Conservation (phyloP, 2,797 vertebrate species). For the Nyctibius grandis region DNA sequence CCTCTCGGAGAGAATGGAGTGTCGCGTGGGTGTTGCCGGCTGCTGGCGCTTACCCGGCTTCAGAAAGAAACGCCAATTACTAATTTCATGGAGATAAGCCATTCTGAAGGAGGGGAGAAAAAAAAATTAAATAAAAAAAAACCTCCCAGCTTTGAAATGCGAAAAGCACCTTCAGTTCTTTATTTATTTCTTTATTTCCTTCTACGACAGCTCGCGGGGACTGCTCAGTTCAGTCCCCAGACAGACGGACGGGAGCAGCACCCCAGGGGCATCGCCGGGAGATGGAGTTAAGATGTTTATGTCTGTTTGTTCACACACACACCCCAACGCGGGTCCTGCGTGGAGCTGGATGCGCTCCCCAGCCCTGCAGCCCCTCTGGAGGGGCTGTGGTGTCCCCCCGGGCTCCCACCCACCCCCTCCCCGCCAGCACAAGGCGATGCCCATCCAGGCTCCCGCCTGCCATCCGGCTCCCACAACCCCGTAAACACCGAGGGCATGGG, state of each 20-base stretch:
- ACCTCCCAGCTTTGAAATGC: background rate
- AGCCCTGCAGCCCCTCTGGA: background rate
- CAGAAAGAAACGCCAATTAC: slow-evolving; percentile 41
- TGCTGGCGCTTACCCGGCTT: slow-evolving; percentile 24
- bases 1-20: background rate
- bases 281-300: rapidly evolving
- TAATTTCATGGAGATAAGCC: slow-evolving; percentile 62
- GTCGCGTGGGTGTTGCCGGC: slow-evolving; percentile 38
- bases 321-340: background rate
- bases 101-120: background rate
- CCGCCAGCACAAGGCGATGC: background rate
- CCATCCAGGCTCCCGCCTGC: background rate
- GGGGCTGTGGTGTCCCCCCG: background rate
- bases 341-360: background rate
- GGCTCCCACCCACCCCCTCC: rapidly evolving
- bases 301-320: rapidly evolving
- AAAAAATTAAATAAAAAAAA: background rate
- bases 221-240: background rate
- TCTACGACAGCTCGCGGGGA: rapidly evolving
- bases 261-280: background rate
- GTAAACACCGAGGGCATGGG: background rate
- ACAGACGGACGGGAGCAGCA: background rate
- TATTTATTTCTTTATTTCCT: background rate
- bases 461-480: background rate
- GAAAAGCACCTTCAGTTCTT: background rate